phyloP scores from a whole-genome alignment of 2,113 vertebrate species.

The Ptyas mucosa region DNA sequence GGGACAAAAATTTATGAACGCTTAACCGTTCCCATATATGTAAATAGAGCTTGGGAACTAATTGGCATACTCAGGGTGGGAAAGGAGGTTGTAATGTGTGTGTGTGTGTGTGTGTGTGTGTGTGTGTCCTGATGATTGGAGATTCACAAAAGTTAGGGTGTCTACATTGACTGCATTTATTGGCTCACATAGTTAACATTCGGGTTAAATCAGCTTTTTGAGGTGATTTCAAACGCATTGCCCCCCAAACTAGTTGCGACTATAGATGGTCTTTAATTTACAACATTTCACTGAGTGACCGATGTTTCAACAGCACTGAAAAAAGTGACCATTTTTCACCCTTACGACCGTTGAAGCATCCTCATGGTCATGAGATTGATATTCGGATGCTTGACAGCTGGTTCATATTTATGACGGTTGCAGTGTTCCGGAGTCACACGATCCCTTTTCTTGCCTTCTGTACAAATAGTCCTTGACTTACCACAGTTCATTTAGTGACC shows the following conservation, averaged over 20 bases:
- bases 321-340: too few relatives aligned
- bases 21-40: neutral
- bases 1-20: neutral
- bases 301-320: neutral
- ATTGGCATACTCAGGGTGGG: neutral
- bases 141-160: neutral
- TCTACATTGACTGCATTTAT: neutral
- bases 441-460: too few relatives aligned
- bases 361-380: too few relatives aligned
- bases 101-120: neutral
- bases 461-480: too few relatives aligned
- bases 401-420: too few relatives aligned
- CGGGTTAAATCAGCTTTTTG: neutral
- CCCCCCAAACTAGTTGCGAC: neutral
- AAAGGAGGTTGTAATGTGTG: neutral
- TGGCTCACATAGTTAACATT: neutral
- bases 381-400: too few relatives aligned
- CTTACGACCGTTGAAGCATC: neutral
- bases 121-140: neutral
- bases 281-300: neutral
- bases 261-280: neutral
- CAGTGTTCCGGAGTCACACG: too few relatives aligned
- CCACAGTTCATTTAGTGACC: too few relatives aligned
- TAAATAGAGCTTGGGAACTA: slow-evolving; percentile 10
- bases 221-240: neutral